A percentile compares a stretch with the other conserved stretches of the same genome.
These are phyloP conservation scores for Philopedon plagiatum DNA, from an alignment of 2,888 invertebrate species.

Conservation along the genomic window DNA sequence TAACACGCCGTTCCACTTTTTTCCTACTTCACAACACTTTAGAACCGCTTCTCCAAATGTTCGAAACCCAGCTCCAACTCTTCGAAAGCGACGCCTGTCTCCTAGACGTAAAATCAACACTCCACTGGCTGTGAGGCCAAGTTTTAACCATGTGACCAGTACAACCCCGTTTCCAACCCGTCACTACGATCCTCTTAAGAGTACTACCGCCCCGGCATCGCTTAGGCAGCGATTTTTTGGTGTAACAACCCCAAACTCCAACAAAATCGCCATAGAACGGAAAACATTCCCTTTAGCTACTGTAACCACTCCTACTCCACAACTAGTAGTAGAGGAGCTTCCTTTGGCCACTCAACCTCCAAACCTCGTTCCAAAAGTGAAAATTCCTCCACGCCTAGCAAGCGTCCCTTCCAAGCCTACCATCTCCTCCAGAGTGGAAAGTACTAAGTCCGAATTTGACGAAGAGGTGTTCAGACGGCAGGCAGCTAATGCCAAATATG, in stretches of 20 bases:
- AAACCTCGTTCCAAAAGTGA: neutral
- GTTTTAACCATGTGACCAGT: neutral
- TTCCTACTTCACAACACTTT: too few relatives aligned
- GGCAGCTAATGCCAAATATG: slow-evolving; percentile 65
- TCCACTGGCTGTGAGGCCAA: neutral
- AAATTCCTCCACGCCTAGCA: slow-evolving; percentile 1
- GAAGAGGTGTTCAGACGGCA: slow-evolving; percentile 49
- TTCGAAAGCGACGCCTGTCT: slow-evolving; percentile 1
- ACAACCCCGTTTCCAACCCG: neutral
- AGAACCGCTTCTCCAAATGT: neutral
- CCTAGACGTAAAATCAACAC: slow-evolving; percentile 3
- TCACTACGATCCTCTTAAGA: neutral
- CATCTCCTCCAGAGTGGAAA: neutral
- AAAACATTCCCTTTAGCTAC: neutral
- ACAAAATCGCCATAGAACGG: neutral
- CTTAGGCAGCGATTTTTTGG: slow-evolving; percentile 25
- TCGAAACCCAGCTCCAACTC: neutral
- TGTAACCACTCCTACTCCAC: neutral
- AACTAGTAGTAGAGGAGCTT: neutral
- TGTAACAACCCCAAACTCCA: neutral
- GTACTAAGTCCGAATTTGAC: slow-evolving; percentile 11
- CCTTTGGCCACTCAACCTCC: neutral
- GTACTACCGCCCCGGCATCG: neutral
- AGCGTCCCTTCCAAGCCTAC: neutral
- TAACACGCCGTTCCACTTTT: too few relatives aligned